Base-by-base conservation (phyloP, 2,113 vertebrate species). In the Passer montanus region DNA sequence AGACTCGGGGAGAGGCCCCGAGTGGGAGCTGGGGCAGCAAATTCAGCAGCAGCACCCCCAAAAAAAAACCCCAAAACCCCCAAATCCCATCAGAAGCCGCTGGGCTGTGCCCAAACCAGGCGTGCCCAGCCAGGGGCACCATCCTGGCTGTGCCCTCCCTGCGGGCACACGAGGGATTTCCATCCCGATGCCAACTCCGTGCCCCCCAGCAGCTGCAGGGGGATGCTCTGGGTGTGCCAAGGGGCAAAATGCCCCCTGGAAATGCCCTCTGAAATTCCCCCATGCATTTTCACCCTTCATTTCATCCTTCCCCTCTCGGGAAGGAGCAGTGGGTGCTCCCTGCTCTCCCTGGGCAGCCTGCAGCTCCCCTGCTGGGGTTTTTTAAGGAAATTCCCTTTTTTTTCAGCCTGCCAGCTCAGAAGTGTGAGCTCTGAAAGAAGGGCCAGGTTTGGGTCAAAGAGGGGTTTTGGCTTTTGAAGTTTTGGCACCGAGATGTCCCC, bases 171-270 rank as follows among this genome's bases (percentile, higher is more conserved):
- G 39, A 0, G 3, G 52, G 13, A 15, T 68, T 60, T n/a, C 20
- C 39, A 11, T 2, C 33, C 58, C 6, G 16, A 50, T 15, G 1
- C 33, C 39, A 0, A 0, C 11, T 46, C 35, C 55, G 1, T 43
- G n/a, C 46, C 11, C 27, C 15, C 27, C 0, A 21, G 35, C 46
- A n/a, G 26, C 44, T 3, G 4, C 17, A 2, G 66, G 41, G 66
- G 17, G 8, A 13, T 4, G 20, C 11, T 55, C 44, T 13, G 4
- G 0, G 15, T 5, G 0, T 0, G 31, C 3, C 1, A 16, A 63
- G 13, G 53, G 23, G 23, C 8, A 11, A 47, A 85, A 60, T 0
- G 2, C 1, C 10, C 50, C 2, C 66, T 4, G 0, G 5, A 39
- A 67, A 17, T 52, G 26, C 50, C 49, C 49, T 15, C 49, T 50